Conservation (phyloP, 2,888 invertebrate genomes). For the Eumacrocentrus americanus region DNA sequence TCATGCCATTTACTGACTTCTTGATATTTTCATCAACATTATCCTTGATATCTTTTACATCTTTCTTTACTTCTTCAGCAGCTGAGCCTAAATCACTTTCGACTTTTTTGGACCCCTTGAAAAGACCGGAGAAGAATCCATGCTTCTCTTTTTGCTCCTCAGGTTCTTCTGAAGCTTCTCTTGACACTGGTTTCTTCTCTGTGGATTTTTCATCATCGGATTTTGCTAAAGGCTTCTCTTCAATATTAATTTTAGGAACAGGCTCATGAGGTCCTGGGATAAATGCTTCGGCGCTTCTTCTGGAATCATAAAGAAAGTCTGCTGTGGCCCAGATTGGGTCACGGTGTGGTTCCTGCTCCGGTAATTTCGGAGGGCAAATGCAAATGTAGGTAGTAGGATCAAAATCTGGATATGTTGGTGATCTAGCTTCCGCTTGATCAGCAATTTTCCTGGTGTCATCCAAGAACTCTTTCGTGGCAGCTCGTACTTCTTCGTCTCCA, state of each 20-base stretch:
- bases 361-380: slow-evolving; percentile 28
- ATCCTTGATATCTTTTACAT: slow-evolving; percentile 31
- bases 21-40: slow-evolving; percentile 34
- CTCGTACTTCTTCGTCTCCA: slow-evolving; percentile 51
- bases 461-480: slow-evolving; percentile 40
- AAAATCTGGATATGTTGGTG: slow-evolving; percentile 19
- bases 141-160: slow-evolving; percentile 44
- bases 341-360: slow-evolving; percentile 29
- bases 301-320: slow-evolving; percentile 53
- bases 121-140: slow-evolving; percentile 48
- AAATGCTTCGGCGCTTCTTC: slow-evolving; percentile 65
- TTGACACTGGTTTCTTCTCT: slow-evolving; percentile 29
- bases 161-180: slow-evolving; percentile 34
- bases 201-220: slow-evolving; percentile 20
- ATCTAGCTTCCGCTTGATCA: slow-evolving; percentile 30
- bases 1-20: slow-evolving; percentile 32
- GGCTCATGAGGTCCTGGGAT: slow-evolving; percentile 38
- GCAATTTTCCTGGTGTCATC: slow-evolving; percentile 42
- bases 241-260: slow-evolving; percentile 37
- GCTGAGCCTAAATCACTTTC: slow-evolving; percentile 40
- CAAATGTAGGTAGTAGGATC: slow-evolving; percentile 24
- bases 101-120: slow-evolving; percentile 46
- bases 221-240: neutral
- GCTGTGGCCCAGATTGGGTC: slow-evolving; percentile 55
- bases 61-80: slow-evolving; percentile 33